Evolutionary conservation across 2,113 vertebrate species (phyloP), one percentile per base, ranked within the genome.

Genomic region (Sinosuthora webbiana): DNA sequence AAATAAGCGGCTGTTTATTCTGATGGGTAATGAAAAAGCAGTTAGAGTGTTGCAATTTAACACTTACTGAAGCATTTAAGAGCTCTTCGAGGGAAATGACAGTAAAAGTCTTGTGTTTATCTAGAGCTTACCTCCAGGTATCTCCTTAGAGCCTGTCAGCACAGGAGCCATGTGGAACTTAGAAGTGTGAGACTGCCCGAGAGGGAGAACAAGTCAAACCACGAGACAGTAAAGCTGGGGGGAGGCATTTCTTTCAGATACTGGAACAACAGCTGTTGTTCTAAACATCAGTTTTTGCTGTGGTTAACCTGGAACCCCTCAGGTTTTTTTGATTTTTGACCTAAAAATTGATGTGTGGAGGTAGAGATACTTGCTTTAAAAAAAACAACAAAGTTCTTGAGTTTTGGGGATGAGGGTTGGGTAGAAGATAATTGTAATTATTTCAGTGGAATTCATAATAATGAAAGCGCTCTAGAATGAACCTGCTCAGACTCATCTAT

Each of bases 81-180:
- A 50, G 11, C 31, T 65, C 17, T 39, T 52, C 3, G 3, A 81
- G 45, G 44, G 50, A 30, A 64, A 74, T 15, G 33, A 52, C 30
- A 9, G 28, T n/a, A 33, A 53, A 17, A 15, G 35, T 11, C 14
- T 17, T 30, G n/a, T 10, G 19, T 37, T 81, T 37, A 5, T 47
- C 21, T 7, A 10, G 37, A 44, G 15, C 41, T 41, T 31, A 8
- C 24, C 39, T 57, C 94, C 49, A 93, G 82, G 97, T 96, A 8
- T 96, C 96, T 89, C 82, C 96, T 78, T 94, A 23, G 97, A 97
- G 71, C 96, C 70, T 39, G 93, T 93, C 33, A 97, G 77, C 47
- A 91, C 87, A 1, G 89, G 35, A n/a, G 12, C 47, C 39, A 11
- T 25, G 64, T 94, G 96, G 52, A 96, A 41, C 57, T 97, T 96